These are phyloP conservation scores for Bettongia penicillata DNA, from an alignment of 2,113 vertebrate genomes.

Conservation along the genomic window DNA sequence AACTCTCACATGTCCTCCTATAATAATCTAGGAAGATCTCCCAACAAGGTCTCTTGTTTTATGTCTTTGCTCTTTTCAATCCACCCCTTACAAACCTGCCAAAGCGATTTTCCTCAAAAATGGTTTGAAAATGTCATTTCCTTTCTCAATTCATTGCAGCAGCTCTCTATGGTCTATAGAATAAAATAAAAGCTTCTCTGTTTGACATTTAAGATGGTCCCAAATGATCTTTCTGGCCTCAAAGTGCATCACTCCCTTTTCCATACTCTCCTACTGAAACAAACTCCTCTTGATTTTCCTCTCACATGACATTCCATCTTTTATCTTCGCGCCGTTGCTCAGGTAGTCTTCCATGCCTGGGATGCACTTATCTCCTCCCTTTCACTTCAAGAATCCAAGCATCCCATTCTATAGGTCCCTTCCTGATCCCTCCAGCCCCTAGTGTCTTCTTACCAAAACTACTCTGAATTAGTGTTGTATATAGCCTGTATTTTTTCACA, in stretches of 20 bases:
- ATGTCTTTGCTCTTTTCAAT: background rate
- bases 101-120: background rate
- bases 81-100: background rate
- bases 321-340: background rate
- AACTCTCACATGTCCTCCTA: background rate
- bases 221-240: background rate
- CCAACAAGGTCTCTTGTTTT: background rate
- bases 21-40: no score
- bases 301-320: background rate
- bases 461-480: background rate
- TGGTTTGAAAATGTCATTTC: background rate
- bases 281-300: background rate
- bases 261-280: background rate
- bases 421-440: no score
- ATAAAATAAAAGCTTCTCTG: background rate
- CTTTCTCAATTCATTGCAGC: background rate
- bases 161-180: background rate
- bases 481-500: background rate
- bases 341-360: background rate
- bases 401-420: no score
- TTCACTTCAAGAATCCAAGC: background rate
- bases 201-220: no score
- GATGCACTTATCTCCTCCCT: no score
- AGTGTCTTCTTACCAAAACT: no score
- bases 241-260: background rate